Percentiles rank a stretch among this genome's conserved stretches.
These are phyloP conservation scores for Kryphioiulus occultus DNA, from an alignment of 2,888 invertebrate genomes.

Conservation along the genomic window DNA sequence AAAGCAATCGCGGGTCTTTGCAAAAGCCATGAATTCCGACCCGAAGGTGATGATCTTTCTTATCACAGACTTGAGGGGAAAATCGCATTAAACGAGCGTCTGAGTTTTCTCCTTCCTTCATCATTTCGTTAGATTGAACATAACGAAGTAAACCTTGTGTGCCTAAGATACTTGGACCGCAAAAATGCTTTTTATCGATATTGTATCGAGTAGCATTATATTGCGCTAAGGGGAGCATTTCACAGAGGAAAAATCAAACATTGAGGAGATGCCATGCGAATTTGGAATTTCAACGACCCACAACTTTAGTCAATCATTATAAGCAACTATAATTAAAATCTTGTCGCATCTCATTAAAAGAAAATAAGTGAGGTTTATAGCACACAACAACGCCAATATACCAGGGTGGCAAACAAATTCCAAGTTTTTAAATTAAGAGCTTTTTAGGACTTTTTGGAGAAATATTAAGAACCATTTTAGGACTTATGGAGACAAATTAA, in stretches of 20 bases:
- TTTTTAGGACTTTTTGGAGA: no score
- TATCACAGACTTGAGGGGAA: background rate
- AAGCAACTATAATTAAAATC: background rate
- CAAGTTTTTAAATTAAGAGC: no score
- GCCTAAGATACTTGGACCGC: background rate
- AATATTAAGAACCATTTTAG: no score
- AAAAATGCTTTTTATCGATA: background rate
- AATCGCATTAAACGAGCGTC: background rate
- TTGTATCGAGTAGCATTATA: background rate
- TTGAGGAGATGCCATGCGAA: background rate
- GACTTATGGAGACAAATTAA: no score
- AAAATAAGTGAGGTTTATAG: background rate
- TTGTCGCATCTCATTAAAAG: background rate
- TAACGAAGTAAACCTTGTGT: background rate
- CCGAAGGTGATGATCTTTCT: background rate
- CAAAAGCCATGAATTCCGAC: background rate
- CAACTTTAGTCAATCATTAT: background rate
- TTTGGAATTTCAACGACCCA: background rate
- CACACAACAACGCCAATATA: no score
- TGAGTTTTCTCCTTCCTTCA: background rate
- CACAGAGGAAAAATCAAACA: background rate
- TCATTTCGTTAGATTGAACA: conserved; percentile 18
- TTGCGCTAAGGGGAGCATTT: background rate
- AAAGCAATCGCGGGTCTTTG: background rate
- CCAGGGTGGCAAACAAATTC: no score